A percentile compares a stretch with the other conserved stretches of the same genome.
Conservation (phyloP, 2,797 vertebrate genomes). For the Propithecus perrieri region DNA sequence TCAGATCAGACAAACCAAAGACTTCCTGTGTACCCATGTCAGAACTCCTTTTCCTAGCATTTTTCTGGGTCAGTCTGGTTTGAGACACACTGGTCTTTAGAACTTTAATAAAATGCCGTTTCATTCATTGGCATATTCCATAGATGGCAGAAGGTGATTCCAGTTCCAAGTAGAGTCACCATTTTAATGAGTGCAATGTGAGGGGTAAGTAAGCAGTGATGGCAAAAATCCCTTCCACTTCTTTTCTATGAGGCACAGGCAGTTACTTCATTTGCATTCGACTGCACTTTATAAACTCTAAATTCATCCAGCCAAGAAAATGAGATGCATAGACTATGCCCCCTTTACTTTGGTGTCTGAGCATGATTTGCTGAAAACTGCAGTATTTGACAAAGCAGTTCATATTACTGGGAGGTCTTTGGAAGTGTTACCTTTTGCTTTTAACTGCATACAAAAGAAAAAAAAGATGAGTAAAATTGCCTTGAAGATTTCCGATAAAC, state of each 20-base stretch:
- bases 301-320: constrained; percentile 5
- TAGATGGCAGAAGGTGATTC: not conserved
- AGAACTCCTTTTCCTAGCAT: not conserved
- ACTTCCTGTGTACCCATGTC: not conserved
- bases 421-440: not conserved
- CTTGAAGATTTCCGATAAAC: not conserved
- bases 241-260: not conserved
- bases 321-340: not conserved
- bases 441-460: not conserved
- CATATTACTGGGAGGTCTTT: not conserved
- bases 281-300: not conserved
- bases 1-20: not conserved
- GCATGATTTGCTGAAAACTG: not conserved
- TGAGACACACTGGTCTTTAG: not conserved
- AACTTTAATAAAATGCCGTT: not conserved
- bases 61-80: not conserved
- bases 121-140: not conserved
- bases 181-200: not conserved
- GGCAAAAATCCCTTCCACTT: not conserved
- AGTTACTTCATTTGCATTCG: not conserved
- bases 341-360: constrained; percentile 11
- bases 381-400: not conserved
- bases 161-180: not conserved
- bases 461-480: not conserved
- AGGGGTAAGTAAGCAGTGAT: not conserved